phyloP scores from a whole-genome alignment of 2,888 invertebrate genomes.

The Craniophora ligustri region DNA sequence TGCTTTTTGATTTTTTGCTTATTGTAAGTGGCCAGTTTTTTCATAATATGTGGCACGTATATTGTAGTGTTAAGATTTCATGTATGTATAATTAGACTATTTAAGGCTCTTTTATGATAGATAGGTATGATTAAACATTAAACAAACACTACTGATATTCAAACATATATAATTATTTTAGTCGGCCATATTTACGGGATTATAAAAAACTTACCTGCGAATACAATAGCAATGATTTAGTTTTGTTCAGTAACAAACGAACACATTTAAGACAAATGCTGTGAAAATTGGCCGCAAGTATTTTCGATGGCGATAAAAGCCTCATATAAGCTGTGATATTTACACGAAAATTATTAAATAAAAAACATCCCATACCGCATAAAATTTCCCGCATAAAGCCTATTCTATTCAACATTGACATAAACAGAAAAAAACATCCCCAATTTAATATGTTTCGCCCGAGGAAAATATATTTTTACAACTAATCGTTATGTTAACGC shows the following conservation, averaged over 20 bases:
- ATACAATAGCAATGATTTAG: conserved; percentile 41
- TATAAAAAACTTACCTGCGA: conserved; percentile 19
- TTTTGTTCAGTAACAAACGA: conserved; percentile 23
- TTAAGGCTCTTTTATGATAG: too few species aligned
- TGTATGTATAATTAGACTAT: too few species aligned
- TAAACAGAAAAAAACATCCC: conserved; percentile 20
- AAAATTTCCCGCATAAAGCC: conserved; percentile 13
- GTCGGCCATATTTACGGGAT: conserved; percentile 1
- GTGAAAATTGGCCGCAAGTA: conserved; percentile 30
- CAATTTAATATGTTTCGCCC: conserved; percentile 12
- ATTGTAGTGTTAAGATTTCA: too few species aligned
- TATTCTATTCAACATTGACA: conserved; percentile 28
- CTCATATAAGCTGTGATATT: conserved; percentile 19
- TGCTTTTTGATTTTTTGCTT: too few species aligned
- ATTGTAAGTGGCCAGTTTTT: too few species aligned
- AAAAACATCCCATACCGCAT: conserved; percentile 21
- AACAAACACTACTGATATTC: too few species aligned
- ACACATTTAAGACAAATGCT: conserved; percentile 34
- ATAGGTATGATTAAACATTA: too few species aligned
- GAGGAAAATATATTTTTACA: conserved; percentile 22
- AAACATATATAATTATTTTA: too few species aligned
- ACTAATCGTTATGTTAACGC: conserved; percentile 22
- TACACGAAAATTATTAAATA: conserved; percentile 23
- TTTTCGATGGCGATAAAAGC: conserved; percentile 31
- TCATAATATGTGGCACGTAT: too few species aligned